Evolutionary conservation across 2,888 invertebrate genomes (phyloP).

Genomic region (Drosophila vallismaia): DNA sequence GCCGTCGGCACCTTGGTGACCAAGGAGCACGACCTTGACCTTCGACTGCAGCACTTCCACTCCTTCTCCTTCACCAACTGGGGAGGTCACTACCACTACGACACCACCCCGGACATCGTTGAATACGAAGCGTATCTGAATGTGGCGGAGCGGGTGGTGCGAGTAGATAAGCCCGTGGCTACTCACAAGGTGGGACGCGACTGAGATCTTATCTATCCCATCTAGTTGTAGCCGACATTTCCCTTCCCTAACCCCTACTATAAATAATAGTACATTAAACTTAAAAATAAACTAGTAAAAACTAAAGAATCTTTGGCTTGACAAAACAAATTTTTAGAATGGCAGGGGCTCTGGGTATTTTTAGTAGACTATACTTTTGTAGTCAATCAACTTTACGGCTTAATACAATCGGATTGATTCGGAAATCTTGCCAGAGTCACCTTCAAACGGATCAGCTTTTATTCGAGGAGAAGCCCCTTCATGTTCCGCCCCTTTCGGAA

Average conservation of each 20-base stretch:
- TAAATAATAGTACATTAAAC: slow-evolving; percentile 35
- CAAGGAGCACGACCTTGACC: slow-evolving; percentile 92
- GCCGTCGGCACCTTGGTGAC: slow-evolving; percentile 95
- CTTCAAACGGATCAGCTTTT: slow-evolving; percentile 82
- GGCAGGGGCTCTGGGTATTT: slow-evolving; percentile 4
- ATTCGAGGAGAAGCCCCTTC: slow-evolving; percentile 86
- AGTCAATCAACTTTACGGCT: background rate
- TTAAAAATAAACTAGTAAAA: slow-evolving; percentile 3
- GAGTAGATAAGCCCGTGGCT: slow-evolving; percentile 89
- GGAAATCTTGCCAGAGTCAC: slow-evolving; percentile 63
- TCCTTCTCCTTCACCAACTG: slow-evolving; percentile 92
- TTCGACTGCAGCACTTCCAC: slow-evolving; percentile 98
- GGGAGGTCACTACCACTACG: slow-evolving; percentile 98
- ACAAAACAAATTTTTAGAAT: background rate
- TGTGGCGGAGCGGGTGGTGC: slow-evolving; percentile 89
- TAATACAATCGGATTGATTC: background rate
- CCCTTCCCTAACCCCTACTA: slow-evolving; percentile 13
- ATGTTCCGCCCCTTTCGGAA: slow-evolving; percentile 87
- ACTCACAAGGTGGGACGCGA: slow-evolving; percentile 91
- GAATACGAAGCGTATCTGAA: slow-evolving; percentile 95
- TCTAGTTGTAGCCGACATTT: slow-evolving; percentile 23
- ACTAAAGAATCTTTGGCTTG: background rate
- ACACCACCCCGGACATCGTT: slow-evolving; percentile 93
- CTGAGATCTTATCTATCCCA: slow-evolving; percentile 83
- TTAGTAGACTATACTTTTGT: background rate